Percentiles rank a stretch among this genome's conserved stretches.
Conservation (phyloP, 2,797 vertebrate species). For the Rhynchotus rufescens region DNA sequence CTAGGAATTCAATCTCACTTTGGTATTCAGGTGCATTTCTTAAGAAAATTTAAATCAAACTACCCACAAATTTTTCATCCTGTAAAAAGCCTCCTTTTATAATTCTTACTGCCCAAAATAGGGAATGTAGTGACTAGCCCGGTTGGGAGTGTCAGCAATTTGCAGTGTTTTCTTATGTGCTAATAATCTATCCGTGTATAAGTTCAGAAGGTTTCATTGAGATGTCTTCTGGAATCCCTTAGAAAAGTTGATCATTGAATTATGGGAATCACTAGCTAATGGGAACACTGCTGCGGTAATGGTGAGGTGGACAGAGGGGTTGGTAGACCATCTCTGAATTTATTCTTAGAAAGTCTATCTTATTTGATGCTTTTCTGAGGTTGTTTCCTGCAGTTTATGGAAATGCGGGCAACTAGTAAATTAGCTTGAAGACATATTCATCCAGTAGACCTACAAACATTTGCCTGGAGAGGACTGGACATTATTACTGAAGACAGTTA, state of each 20-base stretch:
- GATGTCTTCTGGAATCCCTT: not conserved
- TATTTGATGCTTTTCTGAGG: not conserved
- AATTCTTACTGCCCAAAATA: not conserved
- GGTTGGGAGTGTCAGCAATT: not conserved
- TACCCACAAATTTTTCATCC: not conserved
- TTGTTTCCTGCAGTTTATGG: not conserved
- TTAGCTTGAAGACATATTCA: not conserved
- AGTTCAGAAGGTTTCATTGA: not conserved
- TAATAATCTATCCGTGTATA: not conserved
- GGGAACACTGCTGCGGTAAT: not conserved
- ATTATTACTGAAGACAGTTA: not conserved
- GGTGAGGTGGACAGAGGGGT: not conserved
- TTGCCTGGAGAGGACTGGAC: not conserved
- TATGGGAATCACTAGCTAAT: not conserved
- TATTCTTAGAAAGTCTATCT: not conserved
- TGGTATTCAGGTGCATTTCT: not conserved
- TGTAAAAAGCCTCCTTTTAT: not conserved
- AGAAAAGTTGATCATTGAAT: not conserved
- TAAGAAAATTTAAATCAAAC: not conserved
- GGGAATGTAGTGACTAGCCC: not conserved
- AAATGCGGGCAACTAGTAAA: not conserved
- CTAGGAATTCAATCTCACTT: constrained; percentile 22
- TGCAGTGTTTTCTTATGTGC: not conserved
- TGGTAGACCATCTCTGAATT: not conserved
- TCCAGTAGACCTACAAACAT: not conserved